phyloP scores from a whole-genome alignment of 2,113 vertebrate species.

The Gasterosteus aculeatus region DNA sequence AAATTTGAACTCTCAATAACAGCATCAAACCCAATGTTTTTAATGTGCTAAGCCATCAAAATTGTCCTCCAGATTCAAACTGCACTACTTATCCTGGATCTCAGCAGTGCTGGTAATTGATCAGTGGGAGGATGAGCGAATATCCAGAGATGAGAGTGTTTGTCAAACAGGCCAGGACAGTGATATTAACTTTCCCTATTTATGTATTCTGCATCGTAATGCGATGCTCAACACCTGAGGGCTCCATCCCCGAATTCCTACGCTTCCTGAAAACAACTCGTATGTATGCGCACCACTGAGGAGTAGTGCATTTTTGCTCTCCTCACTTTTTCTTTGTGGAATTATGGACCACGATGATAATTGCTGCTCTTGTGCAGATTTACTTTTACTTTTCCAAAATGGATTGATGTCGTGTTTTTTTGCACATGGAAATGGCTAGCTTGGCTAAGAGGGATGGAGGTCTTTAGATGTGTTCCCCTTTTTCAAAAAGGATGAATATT shows the following conservation, averaged over 20 bases:
- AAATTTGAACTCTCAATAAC: not conserved
- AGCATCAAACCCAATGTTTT: slow-evolving; percentile 11
- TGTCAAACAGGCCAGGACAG: slow-evolving; percentile 66
- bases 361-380: not conserved
- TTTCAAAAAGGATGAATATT: not conserved
- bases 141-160: slow-evolving; percentile 64
- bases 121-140: slow-evolving; percentile 56
- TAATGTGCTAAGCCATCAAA: slow-evolving; percentile 8
- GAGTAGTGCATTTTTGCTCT: not conserved
- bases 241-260: slow-evolving; percentile 4
- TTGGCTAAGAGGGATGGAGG: not conserved
- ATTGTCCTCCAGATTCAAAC: slow-evolving; percentile 3
- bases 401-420: not conserved
- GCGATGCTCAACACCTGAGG: slow-evolving; percentile 43
- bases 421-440: not conserved
- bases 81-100: slow-evolving; percentile 19
- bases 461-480: not conserved
- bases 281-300: not conserved
- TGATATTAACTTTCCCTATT: slow-evolving; percentile 67
- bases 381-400: too few species aligned
- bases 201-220: slow-evolving; percentile 67
- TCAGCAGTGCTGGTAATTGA: slow-evolving; percentile 54
- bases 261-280: not conserved
- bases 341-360: not conserved
- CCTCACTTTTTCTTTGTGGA: not conserved